Evolutionary conservation across 2,888 invertebrate species (phyloP).

Genomic region (Drosophila lutescens): DNA sequence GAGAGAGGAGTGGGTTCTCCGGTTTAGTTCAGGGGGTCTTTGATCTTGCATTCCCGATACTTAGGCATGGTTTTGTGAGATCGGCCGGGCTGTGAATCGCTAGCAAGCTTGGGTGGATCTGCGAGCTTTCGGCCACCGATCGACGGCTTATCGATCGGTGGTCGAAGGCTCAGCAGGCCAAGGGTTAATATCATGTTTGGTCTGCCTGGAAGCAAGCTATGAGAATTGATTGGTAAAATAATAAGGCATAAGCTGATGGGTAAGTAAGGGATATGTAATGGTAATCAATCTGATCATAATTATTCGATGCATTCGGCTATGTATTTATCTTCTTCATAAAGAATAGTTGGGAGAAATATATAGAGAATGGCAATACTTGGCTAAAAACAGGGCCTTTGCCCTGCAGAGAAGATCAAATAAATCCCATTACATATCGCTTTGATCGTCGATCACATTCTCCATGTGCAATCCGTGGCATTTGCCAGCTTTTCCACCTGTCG

Average conservation of each 20-base stretch:
- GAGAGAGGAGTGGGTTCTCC: slow-evolving; percentile 25
- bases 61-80: slow-evolving; percentile 69
- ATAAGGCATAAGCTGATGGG: slow-evolving; percentile 16
- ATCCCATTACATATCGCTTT: slow-evolving; percentile 9
- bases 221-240: slow-evolving; percentile 37
- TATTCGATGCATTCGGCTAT: too few species aligned
- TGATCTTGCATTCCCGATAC: slow-evolving; percentile 49
- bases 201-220: slow-evolving; percentile 73
- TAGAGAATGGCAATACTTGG: too few species aligned
- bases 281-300: neutral
- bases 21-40: slow-evolving; percentile 31
- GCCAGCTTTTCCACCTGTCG: slow-evolving; percentile 39
- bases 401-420: neutral
- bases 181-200: slow-evolving; percentile 49
- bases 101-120: slow-evolving; percentile 36
- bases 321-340: too few species aligned
- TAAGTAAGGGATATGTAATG: slow-evolving; percentile 1
- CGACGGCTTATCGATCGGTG: slow-evolving; percentile 14
- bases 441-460: slow-evolving; percentile 10
- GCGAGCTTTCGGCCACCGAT: slow-evolving; percentile 13
- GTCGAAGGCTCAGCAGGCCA: slow-evolving; percentile 50
- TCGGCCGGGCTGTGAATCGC: slow-evolving; percentile 44
- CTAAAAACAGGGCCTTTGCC: too few species aligned
- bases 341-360: too few species aligned
- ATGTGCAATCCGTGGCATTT: slow-evolving; percentile 52